Conservation (phyloP, 1,140 invertebrate species). For the Lethrus apterus region DNA sequence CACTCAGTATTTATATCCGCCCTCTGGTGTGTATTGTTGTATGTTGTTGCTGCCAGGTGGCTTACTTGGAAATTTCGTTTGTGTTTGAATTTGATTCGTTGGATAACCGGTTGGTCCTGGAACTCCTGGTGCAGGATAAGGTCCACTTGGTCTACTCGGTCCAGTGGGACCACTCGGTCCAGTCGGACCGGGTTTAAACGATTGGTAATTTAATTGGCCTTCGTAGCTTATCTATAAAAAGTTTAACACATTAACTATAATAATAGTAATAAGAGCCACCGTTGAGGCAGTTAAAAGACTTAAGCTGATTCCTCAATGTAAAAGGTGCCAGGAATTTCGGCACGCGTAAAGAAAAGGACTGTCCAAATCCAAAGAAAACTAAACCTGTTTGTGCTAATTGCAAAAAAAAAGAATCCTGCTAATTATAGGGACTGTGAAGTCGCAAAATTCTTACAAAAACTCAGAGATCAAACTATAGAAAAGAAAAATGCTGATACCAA, state of each 20-base stretch:
- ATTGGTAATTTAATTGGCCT: conserved; percentile 12
- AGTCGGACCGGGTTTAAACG: conserved; percentile 9
- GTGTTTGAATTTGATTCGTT: neutral
- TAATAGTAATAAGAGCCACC: too few species aligned
- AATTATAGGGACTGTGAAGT: too few species aligned
- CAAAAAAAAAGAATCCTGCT: too few species aligned
- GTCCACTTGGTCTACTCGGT: neutral
- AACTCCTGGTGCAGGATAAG: neutral
- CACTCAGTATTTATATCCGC: conserved; percentile 12
- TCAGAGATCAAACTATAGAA: too few species aligned
- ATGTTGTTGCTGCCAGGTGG: neutral
- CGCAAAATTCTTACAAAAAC: too few species aligned
- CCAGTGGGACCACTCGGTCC: conserved; percentile 10
- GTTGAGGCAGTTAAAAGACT: too few species aligned
- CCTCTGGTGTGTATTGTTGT: conserved; percentile 8
- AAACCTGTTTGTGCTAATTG: too few species aligned
- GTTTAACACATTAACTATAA: neutral
- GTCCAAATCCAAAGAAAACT: too few species aligned
- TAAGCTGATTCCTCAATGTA: too few species aligned
- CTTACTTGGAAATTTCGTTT: neutral
- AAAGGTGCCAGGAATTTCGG: too few species aligned
- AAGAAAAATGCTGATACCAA: too few species aligned
- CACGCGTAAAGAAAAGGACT: too few species aligned
- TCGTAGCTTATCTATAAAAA: conserved; percentile 12
- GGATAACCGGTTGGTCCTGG: neutral